Evolutionary conservation across 2,113 vertebrate species (phyloP), one percentile per base, ranked within the genome.

Genomic region (Neodon shergylaensis): DNA sequence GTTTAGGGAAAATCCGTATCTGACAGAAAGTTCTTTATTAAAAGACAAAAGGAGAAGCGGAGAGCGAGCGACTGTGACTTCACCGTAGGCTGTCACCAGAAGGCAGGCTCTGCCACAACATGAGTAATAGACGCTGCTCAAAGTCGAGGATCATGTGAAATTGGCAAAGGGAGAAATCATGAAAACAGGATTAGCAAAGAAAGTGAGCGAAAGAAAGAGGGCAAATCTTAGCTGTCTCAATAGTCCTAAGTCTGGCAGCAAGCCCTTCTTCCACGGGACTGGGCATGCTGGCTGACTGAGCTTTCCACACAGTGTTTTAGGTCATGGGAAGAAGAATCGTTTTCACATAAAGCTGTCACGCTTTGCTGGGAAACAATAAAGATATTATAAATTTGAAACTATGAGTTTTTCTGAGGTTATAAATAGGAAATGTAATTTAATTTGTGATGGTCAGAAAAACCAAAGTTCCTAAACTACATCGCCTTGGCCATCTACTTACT

Each of bases 231-330:
- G 88, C 92, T 92, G 98, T 91, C 94, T 96, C 83, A 90, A 96
- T 61, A 96, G 95, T 88, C 8, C 0, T 52, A 91, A 79, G 86
- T 74, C 68, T 88, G 92, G 96, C 93, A 92, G 95, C 74, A 96
- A 91, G 42, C 91, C 94, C 97, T 86, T 92, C 95, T 98, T 94
- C 91, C 95, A 93, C 7, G 91, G 95, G 97, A 93, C 73, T 49
- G 97, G 97, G 92, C 92, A 90, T 91, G 93, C 92, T 95, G 95
- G 94, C 8, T 88, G 88, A 96, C 97, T 66, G 76, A 86, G 95
- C 95, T 98, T 97, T 97, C 96, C 73, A 97, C 94, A 98, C 94
- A 98, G 97, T 96, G 97, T 92, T 91, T 94, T 65, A 96, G 92
- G 95, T 96, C 95, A 96, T 36, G 68, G 94, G 96, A 94, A 97